A percentile compares a stretch with the other conserved stretches of the same genome.
Evolutionary conservation across 2,113 vertebrate genomes (phyloP).

Genomic region (Oncorhynchus nerka): DNA sequence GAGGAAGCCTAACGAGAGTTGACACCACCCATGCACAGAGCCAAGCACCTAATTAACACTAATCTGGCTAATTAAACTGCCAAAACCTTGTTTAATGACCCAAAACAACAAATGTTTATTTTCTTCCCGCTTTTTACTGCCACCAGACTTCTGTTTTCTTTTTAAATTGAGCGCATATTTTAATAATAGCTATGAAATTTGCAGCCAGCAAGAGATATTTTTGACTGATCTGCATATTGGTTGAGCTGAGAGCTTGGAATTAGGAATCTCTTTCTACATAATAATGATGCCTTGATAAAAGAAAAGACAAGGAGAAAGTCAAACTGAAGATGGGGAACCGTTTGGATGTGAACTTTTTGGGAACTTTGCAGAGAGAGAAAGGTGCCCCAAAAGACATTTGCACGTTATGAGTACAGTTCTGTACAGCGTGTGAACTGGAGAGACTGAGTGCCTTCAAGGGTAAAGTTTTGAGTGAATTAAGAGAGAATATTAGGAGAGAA

Average conservation of each 20-base stretch:
- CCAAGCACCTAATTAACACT: constrained; percentile 60
- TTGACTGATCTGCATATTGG: not conserved
- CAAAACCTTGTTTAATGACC: constrained; percentile 33
- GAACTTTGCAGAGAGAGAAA: too few relatives aligned
- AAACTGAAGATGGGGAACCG: too few relatives aligned
- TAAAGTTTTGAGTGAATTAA: too few relatives aligned
- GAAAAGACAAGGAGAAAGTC: not conserved
- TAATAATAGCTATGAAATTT: not conserved
- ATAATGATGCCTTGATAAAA: not conserved
- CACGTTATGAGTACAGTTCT: too few relatives aligned
- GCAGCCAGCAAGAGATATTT: not conserved
- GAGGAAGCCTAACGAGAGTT: constrained; percentile 46
- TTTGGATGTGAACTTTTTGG: too few relatives aligned
- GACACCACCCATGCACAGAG: constrained; percentile 56
- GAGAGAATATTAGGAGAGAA: not conserved
- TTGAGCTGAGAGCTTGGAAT: not conserved
- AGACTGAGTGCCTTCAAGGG: too few relatives aligned
- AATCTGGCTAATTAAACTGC: constrained; percentile 61
- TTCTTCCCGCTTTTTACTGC: not conserved
- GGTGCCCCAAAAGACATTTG: too few relatives aligned
- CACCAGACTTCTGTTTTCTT: too few relatives aligned
- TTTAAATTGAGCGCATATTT: not conserved
- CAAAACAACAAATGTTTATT: constrained; percentile 15
- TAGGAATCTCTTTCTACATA: not conserved
- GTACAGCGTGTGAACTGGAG: too few relatives aligned